Evolutionary conservation across 2,797 vertebrate genomes (phyloP).

Genomic region (Rhinichthys osculus): DNA sequence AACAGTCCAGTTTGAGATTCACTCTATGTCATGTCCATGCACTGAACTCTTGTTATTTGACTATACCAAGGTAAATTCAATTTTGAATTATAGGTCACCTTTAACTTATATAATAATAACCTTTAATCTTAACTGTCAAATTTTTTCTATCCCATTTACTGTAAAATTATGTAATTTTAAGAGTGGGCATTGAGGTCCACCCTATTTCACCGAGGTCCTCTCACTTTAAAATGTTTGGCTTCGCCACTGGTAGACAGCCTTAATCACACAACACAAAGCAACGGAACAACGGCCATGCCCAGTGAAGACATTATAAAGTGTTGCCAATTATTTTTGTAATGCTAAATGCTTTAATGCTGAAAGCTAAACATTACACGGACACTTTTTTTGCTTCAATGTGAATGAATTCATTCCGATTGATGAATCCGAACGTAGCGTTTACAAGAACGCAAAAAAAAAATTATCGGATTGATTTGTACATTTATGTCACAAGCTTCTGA

Average conservation of each 20-base stretch:
- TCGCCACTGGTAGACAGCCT: neutral
- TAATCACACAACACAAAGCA: neutral
- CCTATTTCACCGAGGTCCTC: neutral
- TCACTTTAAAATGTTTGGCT: neutral
- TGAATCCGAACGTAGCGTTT: no score
- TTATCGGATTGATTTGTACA: no score
- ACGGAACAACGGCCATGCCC: neutral
- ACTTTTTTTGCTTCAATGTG: no score
- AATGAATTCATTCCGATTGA: no score
- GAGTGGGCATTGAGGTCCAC: neutral
- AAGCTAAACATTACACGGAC: neutral
- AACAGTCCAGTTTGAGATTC: no score
- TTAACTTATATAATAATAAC: no score
- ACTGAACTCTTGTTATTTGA: no score
- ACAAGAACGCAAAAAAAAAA: no score
- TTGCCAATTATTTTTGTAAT: neutral
- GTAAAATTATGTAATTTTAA: neutral
- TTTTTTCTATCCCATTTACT: neutral
- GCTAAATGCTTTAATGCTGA: neutral
- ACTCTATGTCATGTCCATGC: no score
- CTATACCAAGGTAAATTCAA: no score
- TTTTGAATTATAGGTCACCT: no score
- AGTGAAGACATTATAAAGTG: neutral
- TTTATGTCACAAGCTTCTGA: no score
- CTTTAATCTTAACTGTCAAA: neutral